Conservation (phyloP, 2,113 vertebrate genomes). For the Xiphias gladius region DNA sequence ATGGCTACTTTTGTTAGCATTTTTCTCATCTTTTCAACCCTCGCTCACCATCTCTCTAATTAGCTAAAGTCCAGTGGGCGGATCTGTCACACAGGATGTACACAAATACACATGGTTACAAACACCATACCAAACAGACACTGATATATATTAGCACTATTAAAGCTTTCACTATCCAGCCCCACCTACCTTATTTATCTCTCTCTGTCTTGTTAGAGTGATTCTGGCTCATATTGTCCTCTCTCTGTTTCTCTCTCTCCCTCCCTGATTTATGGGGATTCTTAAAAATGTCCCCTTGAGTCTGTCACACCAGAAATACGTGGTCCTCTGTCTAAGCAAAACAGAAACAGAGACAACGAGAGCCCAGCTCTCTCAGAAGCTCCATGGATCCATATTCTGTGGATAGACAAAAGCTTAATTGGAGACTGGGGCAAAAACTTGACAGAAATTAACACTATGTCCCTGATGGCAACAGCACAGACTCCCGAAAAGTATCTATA, state of each 20-base stretch:
- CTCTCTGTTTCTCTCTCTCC: neutral
- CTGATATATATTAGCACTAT: constrained; percentile 53
- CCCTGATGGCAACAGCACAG: constrained; percentile 10
- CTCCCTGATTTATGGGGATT: constrained; percentile 48
- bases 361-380: neutral
- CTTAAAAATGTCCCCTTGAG: constrained; percentile 45
- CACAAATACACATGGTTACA: constrained; percentile 10
- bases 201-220: constrained; percentile 35
- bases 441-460: constrained; percentile 1
- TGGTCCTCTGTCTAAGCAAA: constrained; percentile 4
- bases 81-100: constrained; percentile 24
- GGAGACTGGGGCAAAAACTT: neutral
- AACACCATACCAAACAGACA: constrained; percentile 22
- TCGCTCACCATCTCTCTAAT: constrained; percentile 56
- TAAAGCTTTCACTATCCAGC: constrained; percentile 54
- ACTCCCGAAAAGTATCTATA: neutral
- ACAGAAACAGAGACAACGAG: neutral
- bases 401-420: constrained; percentile 22
- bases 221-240: neutral
- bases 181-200: constrained; percentile 60
- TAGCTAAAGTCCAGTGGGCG: constrained; percentile 45
- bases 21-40: constrained; percentile 22
- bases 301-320: constrained; percentile 41
- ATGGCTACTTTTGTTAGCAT: constrained; percentile 5
- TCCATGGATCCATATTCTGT: constrained; percentile 15